Percentiles rank a stretch among this genome's conserved stretches.
phyloP scores from a whole-genome alignment of 2,113 vertebrate species.

The Solenodon paradoxus region DNA sequence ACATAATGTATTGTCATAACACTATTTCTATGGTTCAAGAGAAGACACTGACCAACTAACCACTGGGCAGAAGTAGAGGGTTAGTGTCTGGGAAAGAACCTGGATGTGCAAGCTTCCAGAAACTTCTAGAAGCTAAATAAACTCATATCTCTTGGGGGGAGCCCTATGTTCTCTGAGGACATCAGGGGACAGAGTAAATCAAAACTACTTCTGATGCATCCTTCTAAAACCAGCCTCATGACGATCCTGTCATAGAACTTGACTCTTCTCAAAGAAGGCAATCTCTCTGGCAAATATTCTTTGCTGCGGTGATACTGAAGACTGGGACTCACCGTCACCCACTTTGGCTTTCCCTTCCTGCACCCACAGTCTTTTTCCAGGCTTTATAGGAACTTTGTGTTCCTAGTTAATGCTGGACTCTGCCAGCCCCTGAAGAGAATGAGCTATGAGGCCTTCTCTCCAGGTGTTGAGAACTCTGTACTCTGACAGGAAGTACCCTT shows the following conservation, averaged over 20 bases:
- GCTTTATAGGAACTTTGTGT: not conserved
- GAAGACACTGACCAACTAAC: not conserved
- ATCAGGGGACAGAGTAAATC: not conserved
- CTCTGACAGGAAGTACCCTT: not conserved
- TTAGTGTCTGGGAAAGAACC: not conserved
- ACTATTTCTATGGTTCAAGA: not conserved
- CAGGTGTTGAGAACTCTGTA: not conserved
- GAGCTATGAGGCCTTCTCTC: not conserved
- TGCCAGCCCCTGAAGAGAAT: not conserved
- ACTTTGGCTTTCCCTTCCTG: not conserved
- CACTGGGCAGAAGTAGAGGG: not conserved
- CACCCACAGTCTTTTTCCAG: not conserved
- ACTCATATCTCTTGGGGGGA: not conserved
- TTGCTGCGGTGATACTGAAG: not conserved
- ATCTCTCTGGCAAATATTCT: not conserved
- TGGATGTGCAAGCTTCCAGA: conserved; percentile 17
- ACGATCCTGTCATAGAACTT: not conserved
- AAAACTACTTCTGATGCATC: not conserved
- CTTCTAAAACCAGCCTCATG: not conserved
- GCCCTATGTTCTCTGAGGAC: not conserved
- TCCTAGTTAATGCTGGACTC: not conserved
- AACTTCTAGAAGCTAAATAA: conserved; percentile 37
- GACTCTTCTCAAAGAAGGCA: not conserved
- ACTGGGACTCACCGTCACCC: not conserved
- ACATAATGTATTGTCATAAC: not conserved